phyloP scores from a whole-genome alignment of 1,140 invertebrate species.

The Bemisia tabaci region DNA sequence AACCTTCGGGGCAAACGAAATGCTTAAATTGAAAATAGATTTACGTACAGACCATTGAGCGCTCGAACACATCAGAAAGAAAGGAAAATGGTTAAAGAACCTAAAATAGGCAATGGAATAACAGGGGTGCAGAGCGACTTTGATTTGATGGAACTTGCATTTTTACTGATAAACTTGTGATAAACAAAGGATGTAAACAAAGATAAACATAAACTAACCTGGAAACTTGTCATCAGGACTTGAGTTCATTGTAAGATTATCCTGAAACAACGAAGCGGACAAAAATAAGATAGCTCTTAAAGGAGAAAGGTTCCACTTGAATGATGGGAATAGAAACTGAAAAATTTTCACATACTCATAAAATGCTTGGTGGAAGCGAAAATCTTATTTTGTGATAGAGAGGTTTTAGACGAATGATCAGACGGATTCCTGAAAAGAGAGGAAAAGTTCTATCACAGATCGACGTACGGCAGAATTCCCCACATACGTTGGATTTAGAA shows the following conservation, averaged over 20 bases:
- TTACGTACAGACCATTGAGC: too few relatives aligned
- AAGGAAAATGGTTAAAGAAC: not conserved
- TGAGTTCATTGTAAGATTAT: not conserved
- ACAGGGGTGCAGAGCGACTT: too few relatives aligned
- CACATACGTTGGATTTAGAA: not conserved
- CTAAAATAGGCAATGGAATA: not conserved
- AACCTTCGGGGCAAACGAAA: too few relatives aligned
- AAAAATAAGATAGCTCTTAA: not conserved
- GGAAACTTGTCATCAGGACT: not conserved
- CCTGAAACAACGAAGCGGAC: not conserved
- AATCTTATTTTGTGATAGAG: not conserved
- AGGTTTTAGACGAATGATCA: not conserved
- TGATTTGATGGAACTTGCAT: too few relatives aligned
- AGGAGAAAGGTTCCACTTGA: not conserved
- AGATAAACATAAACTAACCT: not conserved
- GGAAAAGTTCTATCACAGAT: not conserved
- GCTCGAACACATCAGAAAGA: too few relatives aligned
- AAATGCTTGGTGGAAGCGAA: too few relatives aligned
- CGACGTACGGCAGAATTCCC: not conserved
- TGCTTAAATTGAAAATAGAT: too few relatives aligned
- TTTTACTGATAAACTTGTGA: too few relatives aligned
- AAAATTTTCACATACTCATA: not conserved
- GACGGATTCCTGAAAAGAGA: not conserved
- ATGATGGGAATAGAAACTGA: not conserved
- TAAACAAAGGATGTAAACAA: not conserved